Evolutionary conservation across 2,888 invertebrate genomes (phyloP).

Genomic region (Lamproptera curius): DNA sequence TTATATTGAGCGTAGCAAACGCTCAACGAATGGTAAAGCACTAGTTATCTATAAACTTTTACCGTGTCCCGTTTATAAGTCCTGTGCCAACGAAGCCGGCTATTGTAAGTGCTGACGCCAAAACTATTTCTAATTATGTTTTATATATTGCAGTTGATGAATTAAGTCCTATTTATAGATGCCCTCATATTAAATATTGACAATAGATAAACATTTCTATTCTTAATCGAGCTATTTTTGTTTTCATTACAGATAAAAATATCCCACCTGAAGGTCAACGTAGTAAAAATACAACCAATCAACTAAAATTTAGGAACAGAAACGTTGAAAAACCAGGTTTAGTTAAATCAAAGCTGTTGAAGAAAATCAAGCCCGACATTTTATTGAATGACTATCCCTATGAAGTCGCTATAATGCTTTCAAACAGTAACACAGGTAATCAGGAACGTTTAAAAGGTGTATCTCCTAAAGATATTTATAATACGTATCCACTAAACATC

Average conservation of each 20-base stretch:
- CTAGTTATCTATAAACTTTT: conserved; percentile 20
- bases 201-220: no score
- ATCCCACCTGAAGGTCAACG: conserved; percentile 21
- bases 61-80: conserved; percentile 11
- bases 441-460: conserved; percentile 7
- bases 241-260: conserved; percentile 5
- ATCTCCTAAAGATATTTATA: conserved; percentile 14
- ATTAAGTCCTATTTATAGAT: no score
- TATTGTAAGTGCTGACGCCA: conserved; percentile 18
- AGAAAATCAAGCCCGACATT: conserved; percentile 38
- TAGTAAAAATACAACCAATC: conserved; percentile 31
- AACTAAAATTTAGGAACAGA: conserved; percentile 25
- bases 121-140: neutral
- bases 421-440: conserved; percentile 32
- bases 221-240: no score
- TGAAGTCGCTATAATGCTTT: conserved; percentile 47
- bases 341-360: conserved; percentile 37
- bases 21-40: conserved; percentile 49
- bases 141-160: conserved; percentile 23
- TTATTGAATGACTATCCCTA: conserved; percentile 56
- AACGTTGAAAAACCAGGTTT: conserved; percentile 25
- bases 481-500: conserved; percentile 8
- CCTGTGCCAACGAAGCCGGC: conserved; percentile 10
- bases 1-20: conserved; percentile 46
- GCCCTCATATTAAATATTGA: conserved; percentile 39